Evolutionary conservation across 2,113 vertebrate species (phyloP), one percentile per base, ranked within the genome.

Genomic region (Chauna torquata): DNA sequence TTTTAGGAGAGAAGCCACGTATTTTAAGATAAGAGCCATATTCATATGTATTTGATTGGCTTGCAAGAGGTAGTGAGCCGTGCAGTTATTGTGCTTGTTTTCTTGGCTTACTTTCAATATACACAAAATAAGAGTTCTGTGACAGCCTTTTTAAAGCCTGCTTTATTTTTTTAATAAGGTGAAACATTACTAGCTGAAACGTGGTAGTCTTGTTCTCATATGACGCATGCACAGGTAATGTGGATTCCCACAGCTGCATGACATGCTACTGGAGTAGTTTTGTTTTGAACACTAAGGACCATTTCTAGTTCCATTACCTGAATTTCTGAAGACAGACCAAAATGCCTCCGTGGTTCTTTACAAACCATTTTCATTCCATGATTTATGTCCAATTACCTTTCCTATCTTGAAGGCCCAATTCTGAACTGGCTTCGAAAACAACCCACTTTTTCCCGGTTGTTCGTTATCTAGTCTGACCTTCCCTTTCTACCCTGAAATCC

Each of bases 1-100:
- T 75, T 45, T 58, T 78, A 20, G 10, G 19, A 38, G 19, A 36
- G 4, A 83, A 65, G 11, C 11, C 45, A 64, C 27, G 13, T 70
- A 87, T 69, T 82, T 15, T 40, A 61, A 91, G 87, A 88, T 95
- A 94, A 93, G 64, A 79, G 19, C 61, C 57, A 80, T 88, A 79
- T 65, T 95, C 30, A 76, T 52, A 11, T 44, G 13, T 72, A 44
- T 94, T 75, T 92, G 69, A 90, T 92, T 94, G 94, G 24, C 61
- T 90, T 80, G 66, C 40, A 79, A 62, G 68, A 76, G 2, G 40
- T 5, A 70, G 28, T 49, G 61, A 76, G 45, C 32, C 86, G 54
- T 92, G 69, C 10, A 24, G 12, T 42, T 91, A 71, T 87, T 78
- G 58, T 49, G 30, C 91, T 75, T 81, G 61, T 75, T 57, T 74